Percentiles rank a stretch among this genome's conserved stretches.
Conservation (phyloP, 2,888 invertebrate species). For the Podabrus alpinus region DNA sequence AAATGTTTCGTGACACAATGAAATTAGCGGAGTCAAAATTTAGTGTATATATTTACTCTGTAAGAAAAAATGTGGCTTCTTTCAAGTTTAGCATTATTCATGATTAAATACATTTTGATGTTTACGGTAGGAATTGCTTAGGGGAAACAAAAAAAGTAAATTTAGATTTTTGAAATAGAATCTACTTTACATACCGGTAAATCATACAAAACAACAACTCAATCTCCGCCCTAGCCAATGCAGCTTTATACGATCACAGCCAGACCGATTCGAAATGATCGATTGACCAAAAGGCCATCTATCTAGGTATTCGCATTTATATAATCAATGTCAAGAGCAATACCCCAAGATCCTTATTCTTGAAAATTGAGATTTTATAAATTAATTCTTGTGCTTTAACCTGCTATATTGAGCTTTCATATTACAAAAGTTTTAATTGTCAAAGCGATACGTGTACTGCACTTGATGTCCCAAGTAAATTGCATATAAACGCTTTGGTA, state of each 20-base stretch:
- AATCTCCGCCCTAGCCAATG: conserved; percentile 36
- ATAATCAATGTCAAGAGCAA: conserved; percentile 47
- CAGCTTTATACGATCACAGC: conserved; percentile 44
- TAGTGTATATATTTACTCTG: neutral
- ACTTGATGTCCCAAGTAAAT: neutral
- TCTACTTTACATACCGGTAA: conserved; percentile 25
- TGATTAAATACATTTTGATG: neutral
- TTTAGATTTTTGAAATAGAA: neutral
- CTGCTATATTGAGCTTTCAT: neutral
- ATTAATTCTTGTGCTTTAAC: neutral
- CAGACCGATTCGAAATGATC: conserved; percentile 52
- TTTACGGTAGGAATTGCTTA: neutral
- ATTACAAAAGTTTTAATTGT: neutral
- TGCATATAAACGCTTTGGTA: neutral
- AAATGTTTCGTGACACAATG: neutral
- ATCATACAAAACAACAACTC: conserved; percentile 35
- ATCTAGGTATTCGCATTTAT: conserved; percentile 49
- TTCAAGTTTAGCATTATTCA: neutral
- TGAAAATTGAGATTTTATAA: neutral
- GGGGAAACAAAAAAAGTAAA: neutral
- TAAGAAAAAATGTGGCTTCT: neutral
- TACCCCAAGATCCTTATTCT: conserved; percentile 13
- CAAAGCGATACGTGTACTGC: neutral
- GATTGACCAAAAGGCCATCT: conserved; percentile 50
- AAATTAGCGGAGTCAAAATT: neutral